Base-by-base conservation (phyloP, 2,797 vertebrate genomes). In the Labeo calbasu region DNA sequence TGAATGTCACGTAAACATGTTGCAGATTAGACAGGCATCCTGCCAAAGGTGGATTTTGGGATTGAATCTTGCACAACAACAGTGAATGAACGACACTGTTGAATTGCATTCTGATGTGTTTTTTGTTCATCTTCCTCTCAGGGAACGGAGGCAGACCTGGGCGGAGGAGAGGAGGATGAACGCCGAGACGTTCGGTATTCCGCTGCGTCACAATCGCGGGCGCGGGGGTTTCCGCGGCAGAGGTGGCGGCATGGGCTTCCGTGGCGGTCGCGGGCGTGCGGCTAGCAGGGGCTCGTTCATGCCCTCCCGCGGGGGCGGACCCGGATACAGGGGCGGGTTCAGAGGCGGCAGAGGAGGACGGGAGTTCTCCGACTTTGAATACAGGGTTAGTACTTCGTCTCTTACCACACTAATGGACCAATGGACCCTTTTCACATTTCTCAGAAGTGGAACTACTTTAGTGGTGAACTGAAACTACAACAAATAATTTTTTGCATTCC, bases 101-200 rank as follows among this genome's bases (percentile, higher is more conserved):
- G 65, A 61, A 23, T 3, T 23, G 36, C n/a, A 21, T 50, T 32
- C 25, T 72, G 25, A 50, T 23, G 25, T 65, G 6, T 51, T 53
- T 53, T 50, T 17, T 10, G 5, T 61, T 13, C 0, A 5, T 21
- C 11, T 12, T 36, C 65, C 4, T 23, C 89, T 23, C 89, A 99
- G 98, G 91, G 97, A 99, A 17, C 93, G 97, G 57, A 96, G 97
- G 93, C 93, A 96, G 68, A 99, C 97, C 70, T 99, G 98, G 98
- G 97, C 97, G 0, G 98, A 99, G 89, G 98, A 99, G 91, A 95
- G 98, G 88, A 93, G 97, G 69, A 89, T 99, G 94, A 99, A 99
- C 51, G 95, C 97, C 0, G 98, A 99, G 95, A 99, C 98, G 0
- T 99, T 99, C 13, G 98, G 98, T 66, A 95, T 99, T 87, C 98